phyloP scores from a whole-genome alignment of 2,797 vertebrate genomes.

The Chaetodon trifasciatus region DNA sequence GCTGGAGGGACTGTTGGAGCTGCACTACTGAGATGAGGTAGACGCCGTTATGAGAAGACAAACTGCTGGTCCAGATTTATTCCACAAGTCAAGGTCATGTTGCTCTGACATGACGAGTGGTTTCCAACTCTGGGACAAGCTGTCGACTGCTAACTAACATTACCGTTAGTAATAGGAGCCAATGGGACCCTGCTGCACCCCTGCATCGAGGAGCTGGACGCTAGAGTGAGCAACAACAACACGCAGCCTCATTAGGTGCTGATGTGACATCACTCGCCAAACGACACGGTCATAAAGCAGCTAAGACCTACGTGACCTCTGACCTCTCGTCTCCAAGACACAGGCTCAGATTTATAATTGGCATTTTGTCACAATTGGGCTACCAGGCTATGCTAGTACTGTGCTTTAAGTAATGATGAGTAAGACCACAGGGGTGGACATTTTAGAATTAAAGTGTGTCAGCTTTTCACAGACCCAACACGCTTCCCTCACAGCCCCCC shows the following conservation, averaged over 20 bases:
- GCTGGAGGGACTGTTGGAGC: constrained; percentile 56
- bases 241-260: constrained; percentile 7
- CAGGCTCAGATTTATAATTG: constrained; percentile 68
- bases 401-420: constrained; percentile 63
- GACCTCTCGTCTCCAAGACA: constrained; percentile 47
- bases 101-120: constrained; percentile 71
- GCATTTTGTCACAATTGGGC: constrained; percentile 63
- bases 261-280: constrained; percentile 64
- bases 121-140: constrained; percentile 63
- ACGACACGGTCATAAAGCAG: constrained; percentile 42
- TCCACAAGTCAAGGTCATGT: constrained; percentile 72
- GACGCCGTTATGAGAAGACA: constrained; percentile 62
- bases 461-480: constrained; percentile 68
- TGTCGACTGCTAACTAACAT: constrained; percentile 70
- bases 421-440: constrained; percentile 64
- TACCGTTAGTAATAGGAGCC: constrained; percentile 75
- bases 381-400: constrained; percentile 16
- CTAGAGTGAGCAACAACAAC: constrained; percentile 43
- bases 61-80: constrained; percentile 67
- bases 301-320: constrained; percentile 43
- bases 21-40: constrained; percentile 72
- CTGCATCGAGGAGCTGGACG: constrained; percentile 41
- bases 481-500: constrained; percentile 42
- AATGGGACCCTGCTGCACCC: constrained; percentile 66
- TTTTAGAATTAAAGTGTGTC: constrained; percentile 68